Conservation (phyloP, 2,113 vertebrate species). For the Falcunculus frontatus region DNA sequence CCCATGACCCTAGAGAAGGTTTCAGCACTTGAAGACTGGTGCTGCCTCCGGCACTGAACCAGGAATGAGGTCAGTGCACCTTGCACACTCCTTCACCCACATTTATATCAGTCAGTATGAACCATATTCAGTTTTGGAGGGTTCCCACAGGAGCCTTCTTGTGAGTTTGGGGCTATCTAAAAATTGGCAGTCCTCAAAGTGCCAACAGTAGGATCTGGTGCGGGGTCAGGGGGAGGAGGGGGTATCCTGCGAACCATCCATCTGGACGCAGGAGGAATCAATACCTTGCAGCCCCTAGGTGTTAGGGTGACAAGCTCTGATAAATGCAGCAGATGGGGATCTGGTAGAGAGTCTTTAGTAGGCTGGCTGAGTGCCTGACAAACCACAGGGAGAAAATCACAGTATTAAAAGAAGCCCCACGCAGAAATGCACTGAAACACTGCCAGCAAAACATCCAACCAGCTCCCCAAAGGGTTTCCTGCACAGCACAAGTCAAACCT, state of each 20-base stretch:
- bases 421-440: neutral
- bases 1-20: neutral
- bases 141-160: neutral
- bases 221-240: neutral
- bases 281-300: conserved; percentile 29
- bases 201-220: neutral
- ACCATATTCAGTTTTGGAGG: neutral
- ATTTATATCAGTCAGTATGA: neutral
- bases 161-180: neutral
- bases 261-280: conserved; percentile 1
- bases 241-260: neutral
- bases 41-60: neutral
- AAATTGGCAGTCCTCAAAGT: neutral
- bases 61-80: neutral
- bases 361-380: conserved; percentile 54
- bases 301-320: conserved; percentile 45
- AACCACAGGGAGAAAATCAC: conserved; percentile 51
- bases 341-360: conserved; percentile 46
- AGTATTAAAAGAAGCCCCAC: conserved; percentile 33
- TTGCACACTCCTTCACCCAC: neutral
- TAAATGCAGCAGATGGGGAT: conserved; percentile 53
- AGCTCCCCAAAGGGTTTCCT: neutral
- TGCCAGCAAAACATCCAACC: neutral
- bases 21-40: neutral
- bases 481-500: neutral